Conservation (phyloP, 2,113 vertebrate genomes). For the Neodontobutis hainanensis region DNA sequence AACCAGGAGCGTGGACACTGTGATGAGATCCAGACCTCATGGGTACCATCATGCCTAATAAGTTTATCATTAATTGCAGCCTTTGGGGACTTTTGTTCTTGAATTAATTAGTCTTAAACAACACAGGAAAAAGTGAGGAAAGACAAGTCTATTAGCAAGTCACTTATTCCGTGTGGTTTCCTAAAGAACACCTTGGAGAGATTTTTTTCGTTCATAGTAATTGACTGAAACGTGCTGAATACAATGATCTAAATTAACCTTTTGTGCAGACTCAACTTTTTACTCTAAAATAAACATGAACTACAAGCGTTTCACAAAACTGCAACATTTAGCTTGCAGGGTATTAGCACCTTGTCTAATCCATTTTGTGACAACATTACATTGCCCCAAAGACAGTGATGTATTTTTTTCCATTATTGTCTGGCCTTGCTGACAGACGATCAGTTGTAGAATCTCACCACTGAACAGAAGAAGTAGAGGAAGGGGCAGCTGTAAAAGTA, state of each 20-base stretch:
- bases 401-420: not conserved
- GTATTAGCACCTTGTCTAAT: constrained; percentile 10
- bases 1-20: constrained; percentile 60
- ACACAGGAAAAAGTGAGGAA: constrained; percentile 65
- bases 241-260: not conserved
- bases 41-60: constrained; percentile 78
- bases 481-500: not conserved
- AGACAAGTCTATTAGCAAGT: constrained; percentile 49
- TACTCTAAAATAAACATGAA: not conserved
- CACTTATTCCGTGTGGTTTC: not conserved
- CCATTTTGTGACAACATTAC: constrained; percentile 8
- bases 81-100: constrained; percentile 78
- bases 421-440: not conserved
- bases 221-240: too few species aligned
- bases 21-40: constrained; percentile 73
- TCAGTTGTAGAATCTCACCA: not conserved
- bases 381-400: not conserved
- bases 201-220: not conserved
- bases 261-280: not conserved
- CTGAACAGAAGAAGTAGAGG: constrained; percentile 4
- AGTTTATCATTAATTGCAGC: constrained; percentile 81
- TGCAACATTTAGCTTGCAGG: not conserved
- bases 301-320: not conserved
- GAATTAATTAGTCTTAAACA: constrained; percentile 78
- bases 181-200: not conserved